These are phyloP conservation scores for Carabus problematicus DNA, from an alignment of 2,888 invertebrate genomes.

Conservation along the genomic window DNA sequence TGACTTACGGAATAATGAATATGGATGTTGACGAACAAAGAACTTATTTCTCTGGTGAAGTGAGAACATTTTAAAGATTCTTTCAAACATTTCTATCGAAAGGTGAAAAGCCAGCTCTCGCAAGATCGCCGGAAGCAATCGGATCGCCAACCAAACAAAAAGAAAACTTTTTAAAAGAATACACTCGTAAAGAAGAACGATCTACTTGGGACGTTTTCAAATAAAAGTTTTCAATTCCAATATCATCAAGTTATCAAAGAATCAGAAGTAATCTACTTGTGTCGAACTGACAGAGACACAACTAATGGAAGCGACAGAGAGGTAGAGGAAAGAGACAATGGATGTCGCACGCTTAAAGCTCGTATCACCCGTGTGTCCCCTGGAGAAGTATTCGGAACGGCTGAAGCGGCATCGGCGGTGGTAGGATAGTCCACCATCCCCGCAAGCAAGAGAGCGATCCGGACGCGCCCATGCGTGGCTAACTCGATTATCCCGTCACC, in stretches of 20 bases:
- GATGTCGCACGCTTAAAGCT: no score
- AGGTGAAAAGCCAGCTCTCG: constrained; percentile 9
- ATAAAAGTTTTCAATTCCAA: constrained; percentile 28
- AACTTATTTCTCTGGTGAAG: no score
- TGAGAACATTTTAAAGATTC: no score
- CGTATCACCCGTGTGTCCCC: no score
- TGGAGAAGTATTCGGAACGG: no score
- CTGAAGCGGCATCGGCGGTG: no score
- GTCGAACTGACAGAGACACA: background rate
- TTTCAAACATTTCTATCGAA: background rate
- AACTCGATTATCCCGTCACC: constrained; percentile 39
- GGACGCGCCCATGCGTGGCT: constrained; percentile 32
- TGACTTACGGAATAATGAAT: no score
- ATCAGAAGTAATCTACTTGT: constrained; percentile 26
- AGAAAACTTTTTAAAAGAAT: constrained; percentile 22
- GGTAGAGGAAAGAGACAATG: no score
- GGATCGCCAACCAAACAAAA: background rate
- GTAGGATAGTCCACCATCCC: background rate
- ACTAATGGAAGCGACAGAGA: no score
- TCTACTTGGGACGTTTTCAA: constrained; percentile 3
- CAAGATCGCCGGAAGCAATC: background rate
- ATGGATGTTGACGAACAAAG: no score
- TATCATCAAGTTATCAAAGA: constrained; percentile 29
- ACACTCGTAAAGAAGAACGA: background rate
- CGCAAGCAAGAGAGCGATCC: constrained; percentile 17